Evolutionary conservation across 2,797 vertebrate genomes (phyloP).

Genomic region (Falco cherrug): DNA sequence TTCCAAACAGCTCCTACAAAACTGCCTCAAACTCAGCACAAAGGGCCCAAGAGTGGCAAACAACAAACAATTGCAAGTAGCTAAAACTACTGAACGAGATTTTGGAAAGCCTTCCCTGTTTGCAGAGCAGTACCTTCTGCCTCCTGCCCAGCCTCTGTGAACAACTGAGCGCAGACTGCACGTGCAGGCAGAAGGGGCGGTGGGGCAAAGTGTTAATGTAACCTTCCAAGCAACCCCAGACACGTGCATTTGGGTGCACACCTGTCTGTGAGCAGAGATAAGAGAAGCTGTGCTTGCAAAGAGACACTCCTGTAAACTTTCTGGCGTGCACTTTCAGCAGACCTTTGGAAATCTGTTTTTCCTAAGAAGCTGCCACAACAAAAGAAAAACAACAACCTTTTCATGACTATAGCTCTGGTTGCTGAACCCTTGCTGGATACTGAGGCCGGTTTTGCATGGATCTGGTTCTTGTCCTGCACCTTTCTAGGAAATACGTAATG

Average conservation of each 20-base stretch:
- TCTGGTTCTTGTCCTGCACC: not conserved
- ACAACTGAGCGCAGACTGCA: not conserved
- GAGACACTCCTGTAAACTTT: not conserved
- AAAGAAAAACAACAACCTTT: not conserved
- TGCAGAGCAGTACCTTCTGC: not conserved
- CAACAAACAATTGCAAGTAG: not conserved
- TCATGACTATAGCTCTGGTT: not conserved
- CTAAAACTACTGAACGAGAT: not conserved
- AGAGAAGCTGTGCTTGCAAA: not conserved
- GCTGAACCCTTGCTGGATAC: not conserved
- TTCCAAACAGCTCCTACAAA: not conserved
- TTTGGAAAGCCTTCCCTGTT: not conserved
- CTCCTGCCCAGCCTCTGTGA: not conserved
- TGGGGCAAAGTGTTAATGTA: not conserved
- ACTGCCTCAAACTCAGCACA: not conserved
- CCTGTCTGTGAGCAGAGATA: not conserved
- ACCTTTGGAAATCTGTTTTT: slow-evolving; percentile 5
- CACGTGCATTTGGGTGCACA: not conserved
- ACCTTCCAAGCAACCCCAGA: not conserved
- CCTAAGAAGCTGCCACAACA: not conserved
- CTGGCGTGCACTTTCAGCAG: not conserved
- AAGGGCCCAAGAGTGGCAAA: not conserved
- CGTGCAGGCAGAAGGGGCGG: rapidly evolving
- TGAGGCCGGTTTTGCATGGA: not conserved
- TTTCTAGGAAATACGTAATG: not conserved